Conservation (phyloP, 2,113 vertebrate species). For the Prinia subflava region DNA sequence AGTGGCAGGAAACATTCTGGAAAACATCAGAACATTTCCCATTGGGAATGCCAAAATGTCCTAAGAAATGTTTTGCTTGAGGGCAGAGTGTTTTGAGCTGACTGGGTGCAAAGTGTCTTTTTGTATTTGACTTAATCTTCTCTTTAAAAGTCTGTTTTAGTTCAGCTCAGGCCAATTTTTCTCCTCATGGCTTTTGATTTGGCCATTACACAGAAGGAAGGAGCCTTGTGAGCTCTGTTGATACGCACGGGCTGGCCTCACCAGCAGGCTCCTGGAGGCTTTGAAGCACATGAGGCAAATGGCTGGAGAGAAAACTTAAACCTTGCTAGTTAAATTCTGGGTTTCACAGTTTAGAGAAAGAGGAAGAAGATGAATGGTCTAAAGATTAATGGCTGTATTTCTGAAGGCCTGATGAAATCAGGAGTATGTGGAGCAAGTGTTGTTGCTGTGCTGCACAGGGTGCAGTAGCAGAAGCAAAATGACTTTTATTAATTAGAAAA, state of each 20-base stretch:
- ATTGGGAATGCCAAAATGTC: background rate
- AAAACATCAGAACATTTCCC: background rate
- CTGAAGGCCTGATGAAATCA: background rate
- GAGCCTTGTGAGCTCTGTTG: background rate
- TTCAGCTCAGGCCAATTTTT: background rate
- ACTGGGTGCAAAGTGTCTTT: background rate
- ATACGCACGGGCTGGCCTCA: background rate
- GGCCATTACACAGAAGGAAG: background rate
- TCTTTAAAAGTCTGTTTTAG: background rate
- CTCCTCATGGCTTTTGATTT: background rate
- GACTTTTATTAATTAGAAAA: background rate
- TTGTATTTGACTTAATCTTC: background rate
- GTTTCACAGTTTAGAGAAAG: background rate
- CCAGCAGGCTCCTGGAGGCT: background rate
- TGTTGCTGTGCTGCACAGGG: background rate
- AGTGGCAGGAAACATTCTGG: background rate
- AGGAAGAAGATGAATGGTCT: background rate
- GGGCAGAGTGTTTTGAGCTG: background rate
- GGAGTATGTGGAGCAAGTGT: background rate
- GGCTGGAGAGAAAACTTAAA: background rate
- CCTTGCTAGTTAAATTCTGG: background rate
- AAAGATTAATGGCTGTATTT: background rate
- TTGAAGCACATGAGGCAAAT: background rate
- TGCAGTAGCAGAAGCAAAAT: background rate
- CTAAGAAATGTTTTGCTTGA: background rate